Conservation (phyloP, 1,140 invertebrate genomes). For the Rhopalosiphum padi region DNA sequence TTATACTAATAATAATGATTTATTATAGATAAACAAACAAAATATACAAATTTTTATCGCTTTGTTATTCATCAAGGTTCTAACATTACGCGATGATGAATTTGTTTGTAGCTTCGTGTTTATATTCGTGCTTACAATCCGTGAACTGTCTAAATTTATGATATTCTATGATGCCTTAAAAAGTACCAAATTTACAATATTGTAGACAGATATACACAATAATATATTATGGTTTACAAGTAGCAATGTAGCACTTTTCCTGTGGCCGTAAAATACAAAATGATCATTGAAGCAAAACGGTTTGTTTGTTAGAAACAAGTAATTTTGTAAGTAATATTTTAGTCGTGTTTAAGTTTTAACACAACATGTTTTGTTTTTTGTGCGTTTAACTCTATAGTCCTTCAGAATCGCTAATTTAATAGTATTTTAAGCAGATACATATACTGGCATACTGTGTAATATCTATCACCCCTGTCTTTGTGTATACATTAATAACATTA, state of each 20-base stretch:
- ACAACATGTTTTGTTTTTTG: not conserved
- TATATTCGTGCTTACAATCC: not conserved
- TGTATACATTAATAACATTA: not conserved
- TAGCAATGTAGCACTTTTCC: not conserved
- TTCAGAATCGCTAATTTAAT: constrained; percentile 11
- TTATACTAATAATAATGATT: not conserved
- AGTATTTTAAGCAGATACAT: not conserved
- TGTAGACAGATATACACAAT: not conserved
- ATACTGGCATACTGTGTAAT: not conserved
- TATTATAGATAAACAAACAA: not conserved
- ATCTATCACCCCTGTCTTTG: not conserved
- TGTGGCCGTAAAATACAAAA: not conserved
- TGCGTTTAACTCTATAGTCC: not conserved
- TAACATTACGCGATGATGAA: not conserved
- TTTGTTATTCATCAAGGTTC: not conserved
- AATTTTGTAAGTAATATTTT: not conserved
- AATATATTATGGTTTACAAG: not conserved
- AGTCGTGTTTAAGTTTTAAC: not conserved
- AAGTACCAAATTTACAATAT: not conserved
- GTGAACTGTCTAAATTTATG: not conserved
- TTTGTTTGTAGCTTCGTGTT: not conserved
- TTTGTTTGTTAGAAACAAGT: not conserved
- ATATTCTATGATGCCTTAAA: not conserved
- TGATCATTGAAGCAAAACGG: not conserved
- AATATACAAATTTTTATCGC: not conserved